Conservation (phyloP, 2,888 invertebrate species). For the Auanema freiburgensis region DNA sequence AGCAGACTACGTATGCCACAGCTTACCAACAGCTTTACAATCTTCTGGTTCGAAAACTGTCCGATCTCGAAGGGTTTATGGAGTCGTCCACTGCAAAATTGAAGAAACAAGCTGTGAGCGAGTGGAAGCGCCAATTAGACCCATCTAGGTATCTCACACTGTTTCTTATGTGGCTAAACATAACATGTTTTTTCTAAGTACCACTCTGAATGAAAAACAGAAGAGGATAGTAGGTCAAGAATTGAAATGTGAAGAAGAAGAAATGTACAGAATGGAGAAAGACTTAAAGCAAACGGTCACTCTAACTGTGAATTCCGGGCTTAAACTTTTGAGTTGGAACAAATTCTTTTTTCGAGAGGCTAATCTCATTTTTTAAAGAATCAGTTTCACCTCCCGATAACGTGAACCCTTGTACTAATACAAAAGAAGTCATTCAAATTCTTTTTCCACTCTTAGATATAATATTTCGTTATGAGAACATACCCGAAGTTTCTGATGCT, state of each 20-base stretch:
- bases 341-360: not conserved
- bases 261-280: slow-evolving; percentile 7
- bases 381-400: not conserved
- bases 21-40: too few species aligned
- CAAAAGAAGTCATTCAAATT: slow-evolving; percentile 22
- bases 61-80: too few species aligned
- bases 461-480: slow-evolving; percentile 39
- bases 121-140: not conserved
- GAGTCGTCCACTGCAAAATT: too few species aligned
- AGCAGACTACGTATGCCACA: too few species aligned
- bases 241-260: slow-evolving; percentile 11
- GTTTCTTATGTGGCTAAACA: not conserved
- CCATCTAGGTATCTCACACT: not conserved
- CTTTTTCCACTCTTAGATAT: slow-evolving; percentile 44
- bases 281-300: not conserved
- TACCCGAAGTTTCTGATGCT: slow-evolving; percentile 13
- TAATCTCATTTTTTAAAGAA: not conserved
- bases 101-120: too few species aligned
- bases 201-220: slow-evolving; percentile 7
- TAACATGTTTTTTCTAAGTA: not conserved
- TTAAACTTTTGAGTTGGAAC: too few species aligned
- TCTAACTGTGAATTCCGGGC: too few species aligned
- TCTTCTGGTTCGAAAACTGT: too few species aligned
- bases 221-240: not conserved
- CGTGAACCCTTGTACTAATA: slow-evolving; percentile 3